Evolutionary conservation across 2,888 invertebrate genomes (phyloP).

Genomic region (Graphium colonna): DNA sequence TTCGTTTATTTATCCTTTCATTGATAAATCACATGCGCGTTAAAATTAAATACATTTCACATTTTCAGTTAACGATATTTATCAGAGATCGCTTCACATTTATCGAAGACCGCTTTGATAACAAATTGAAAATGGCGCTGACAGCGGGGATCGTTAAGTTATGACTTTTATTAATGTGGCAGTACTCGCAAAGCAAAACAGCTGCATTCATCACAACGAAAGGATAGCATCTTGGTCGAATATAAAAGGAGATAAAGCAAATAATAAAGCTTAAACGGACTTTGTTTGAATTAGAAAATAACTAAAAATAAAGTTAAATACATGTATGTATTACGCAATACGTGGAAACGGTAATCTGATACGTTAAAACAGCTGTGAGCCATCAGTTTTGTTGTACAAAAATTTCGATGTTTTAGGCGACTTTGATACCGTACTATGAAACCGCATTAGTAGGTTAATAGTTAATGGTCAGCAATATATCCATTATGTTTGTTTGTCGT

Average conservation of each 20-base stretch:
- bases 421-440: too few species aligned
- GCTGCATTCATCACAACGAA: not conserved
- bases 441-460: too few species aligned
- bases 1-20: too few species aligned
- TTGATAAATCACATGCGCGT: not conserved
- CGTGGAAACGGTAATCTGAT: too few species aligned
- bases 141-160: conserved; percentile 4
- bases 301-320: too few species aligned
- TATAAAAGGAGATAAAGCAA: not conserved
- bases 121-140: conserved; percentile 8
- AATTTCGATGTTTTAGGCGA: too few species aligned
- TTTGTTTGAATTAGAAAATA: not conserved
- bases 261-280: not conserved
- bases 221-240: not conserved
- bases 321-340: too few species aligned
- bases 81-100: not conserved
- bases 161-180: conserved; percentile 12
- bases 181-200: not conserved
- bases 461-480: too few species aligned
- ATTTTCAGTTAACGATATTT: not conserved
- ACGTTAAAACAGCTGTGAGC: too few species aligned
- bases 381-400: too few species aligned
- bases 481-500: too few species aligned
- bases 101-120: conserved; percentile 2
- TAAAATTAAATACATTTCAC: not conserved